Base-by-base conservation (phyloP, 2,113 vertebrate species). In the Mixornis gularis region DNA sequence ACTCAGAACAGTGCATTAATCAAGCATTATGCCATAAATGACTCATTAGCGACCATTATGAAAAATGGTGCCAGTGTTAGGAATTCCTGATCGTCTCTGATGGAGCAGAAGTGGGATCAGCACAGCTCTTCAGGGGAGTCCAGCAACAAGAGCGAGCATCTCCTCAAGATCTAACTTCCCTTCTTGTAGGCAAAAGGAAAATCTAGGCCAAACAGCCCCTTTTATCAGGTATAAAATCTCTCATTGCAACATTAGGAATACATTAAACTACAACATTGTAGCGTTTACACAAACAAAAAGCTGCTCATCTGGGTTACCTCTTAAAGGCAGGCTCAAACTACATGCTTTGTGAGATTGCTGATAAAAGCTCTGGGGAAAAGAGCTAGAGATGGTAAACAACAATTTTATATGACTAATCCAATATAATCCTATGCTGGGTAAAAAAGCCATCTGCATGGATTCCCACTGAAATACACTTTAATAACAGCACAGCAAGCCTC, bases 371-470 rank as follows among this genome's bases (percentile, higher is more conserved):
- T 66, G 64, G 51, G 60, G 87, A 53, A 86, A 78, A 81, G 73
- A 29, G 34, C 59, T 59, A 70, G 84, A 79, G 77, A 85, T 41
- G 21, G 70, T 94, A 95, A 95, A 90, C 85, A 95, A 81, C 73
- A 89, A 94, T 95, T 96, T 85, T 77, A 59, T 77, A 77, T 92
- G 94, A 95, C 74, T 93, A 94, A 96, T 94, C 86, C 91, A 90
- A 40, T 87, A 79, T 93, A 95, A 95, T 95, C 86, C 81, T 92
- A 44, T 77, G 79, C 74, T 85, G 74, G 64, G 68, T 69, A 64
- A 93, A 92, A 94, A 89, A 78, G 62, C 78, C 74, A 96, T 91
- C 89, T 93, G 84, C 82, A 44, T 19, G n/a, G 86, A 79, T 91
- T 93, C 59, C 69, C 70, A 65, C 34, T 44, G 51, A 91, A 89